Evolutionary conservation across 2,113 vertebrate species (phyloP).

Genomic region (Chaenogobius annularis): DNA sequence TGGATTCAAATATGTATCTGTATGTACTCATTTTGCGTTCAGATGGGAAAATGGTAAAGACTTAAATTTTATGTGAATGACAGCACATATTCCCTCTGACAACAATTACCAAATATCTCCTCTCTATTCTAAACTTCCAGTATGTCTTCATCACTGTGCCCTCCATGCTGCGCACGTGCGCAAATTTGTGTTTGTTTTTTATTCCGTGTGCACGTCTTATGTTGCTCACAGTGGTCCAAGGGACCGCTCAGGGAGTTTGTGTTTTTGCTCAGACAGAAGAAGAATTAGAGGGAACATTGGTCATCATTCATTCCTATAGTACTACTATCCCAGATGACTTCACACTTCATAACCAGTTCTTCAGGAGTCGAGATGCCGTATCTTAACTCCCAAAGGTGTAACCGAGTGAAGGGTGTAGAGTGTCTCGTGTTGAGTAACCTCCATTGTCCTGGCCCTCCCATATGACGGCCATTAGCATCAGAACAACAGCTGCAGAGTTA

Average conservation of each 20-base stretch:
- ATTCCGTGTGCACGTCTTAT: no score
- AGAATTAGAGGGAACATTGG: no score
- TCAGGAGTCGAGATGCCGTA: slow-evolving; percentile 30
- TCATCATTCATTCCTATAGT: slow-evolving; percentile 12
- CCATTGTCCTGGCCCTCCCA: slow-evolving; percentile 29
- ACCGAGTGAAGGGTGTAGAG: slow-evolving; percentile 32
- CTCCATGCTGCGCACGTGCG: no score
- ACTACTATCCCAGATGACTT: slow-evolving; percentile 15
- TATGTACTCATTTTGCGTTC: neutral
- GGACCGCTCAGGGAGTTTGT: no score
- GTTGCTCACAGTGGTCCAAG: no score
- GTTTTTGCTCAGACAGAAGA: no score
- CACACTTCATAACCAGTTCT: slow-evolving; percentile 45
- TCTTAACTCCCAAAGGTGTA: slow-evolving; percentile 38
- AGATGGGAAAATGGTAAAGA: neutral
- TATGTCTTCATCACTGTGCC: neutral
- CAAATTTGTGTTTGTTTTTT: no score
- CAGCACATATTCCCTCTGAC: neutral
- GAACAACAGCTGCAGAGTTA: slow-evolving; percentile 32
- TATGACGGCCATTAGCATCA: slow-evolving; percentile 43
- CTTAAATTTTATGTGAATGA: neutral
- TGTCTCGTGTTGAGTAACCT: slow-evolving; percentile 42
- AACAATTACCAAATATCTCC: neutral
- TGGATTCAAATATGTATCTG: neutral
- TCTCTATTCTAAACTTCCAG: neutral